Percentiles rank a stretch among this genome's conserved stretches.
phyloP scores from a whole-genome alignment of 2,113 vertebrate species.

The Haemorhous mexicanus region DNA sequence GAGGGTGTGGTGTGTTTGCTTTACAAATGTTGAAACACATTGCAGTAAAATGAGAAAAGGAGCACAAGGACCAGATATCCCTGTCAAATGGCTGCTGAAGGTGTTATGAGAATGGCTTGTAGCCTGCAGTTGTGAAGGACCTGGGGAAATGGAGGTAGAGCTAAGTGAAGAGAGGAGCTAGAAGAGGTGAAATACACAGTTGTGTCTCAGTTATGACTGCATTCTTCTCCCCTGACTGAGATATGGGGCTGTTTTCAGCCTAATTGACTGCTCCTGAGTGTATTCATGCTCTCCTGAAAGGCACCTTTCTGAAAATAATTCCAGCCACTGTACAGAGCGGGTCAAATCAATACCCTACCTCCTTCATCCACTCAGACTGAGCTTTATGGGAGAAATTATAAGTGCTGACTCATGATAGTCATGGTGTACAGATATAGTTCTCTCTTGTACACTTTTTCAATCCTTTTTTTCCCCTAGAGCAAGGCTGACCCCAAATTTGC shows the following conservation, averaged over 20 bases:
- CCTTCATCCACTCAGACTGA: not conserved
- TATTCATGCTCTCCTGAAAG: not conserved
- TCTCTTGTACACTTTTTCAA: not conserved
- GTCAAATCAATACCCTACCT: not conserved
- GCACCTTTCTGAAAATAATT: not conserved
- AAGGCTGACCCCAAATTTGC: not conserved
- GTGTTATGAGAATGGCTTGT: not conserved
- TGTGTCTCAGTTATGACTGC: not conserved
- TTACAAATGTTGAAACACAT: not conserved
- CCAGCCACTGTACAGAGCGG: not conserved
- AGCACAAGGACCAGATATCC: not conserved
- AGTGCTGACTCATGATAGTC: not conserved
- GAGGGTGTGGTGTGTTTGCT: not conserved
- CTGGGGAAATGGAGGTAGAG: not conserved
- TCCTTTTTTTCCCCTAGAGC: not conserved
- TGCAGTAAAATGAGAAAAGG: not conserved
- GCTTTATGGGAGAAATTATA: not conserved
- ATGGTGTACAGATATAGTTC: rapidly evolving
- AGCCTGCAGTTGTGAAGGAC: not conserved
- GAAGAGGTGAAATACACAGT: not conserved
- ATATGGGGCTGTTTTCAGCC: not conserved
- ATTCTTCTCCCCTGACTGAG: not conserved
- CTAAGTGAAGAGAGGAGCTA: not conserved
- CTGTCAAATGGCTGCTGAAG: not conserved
- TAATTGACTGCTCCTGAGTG: not conserved